Evolutionary conservation across 2,113 vertebrate genomes (phyloP).

Genomic region (Megaleporinus macrocephalus): DNA sequence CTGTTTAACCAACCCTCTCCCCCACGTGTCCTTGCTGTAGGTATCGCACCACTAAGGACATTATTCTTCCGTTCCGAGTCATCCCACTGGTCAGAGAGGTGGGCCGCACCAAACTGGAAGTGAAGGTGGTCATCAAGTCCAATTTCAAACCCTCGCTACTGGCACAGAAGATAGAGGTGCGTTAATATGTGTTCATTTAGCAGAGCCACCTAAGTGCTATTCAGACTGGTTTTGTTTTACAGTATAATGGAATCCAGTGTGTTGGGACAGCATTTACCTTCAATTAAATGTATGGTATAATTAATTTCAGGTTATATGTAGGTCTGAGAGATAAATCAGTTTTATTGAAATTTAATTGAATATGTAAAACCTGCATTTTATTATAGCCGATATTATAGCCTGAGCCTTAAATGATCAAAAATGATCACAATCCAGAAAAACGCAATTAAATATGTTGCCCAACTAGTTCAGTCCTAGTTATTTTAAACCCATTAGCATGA

Average conservation of each 20-base stretch:
- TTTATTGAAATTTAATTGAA: no score
- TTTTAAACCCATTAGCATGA: no score
- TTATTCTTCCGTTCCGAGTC: constrained; percentile 97
- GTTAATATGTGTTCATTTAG: neutral
- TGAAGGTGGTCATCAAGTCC: constrained; percentile 99
- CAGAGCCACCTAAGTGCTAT: neutral
- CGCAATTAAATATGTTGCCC: no score
- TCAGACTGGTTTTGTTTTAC: neutral
- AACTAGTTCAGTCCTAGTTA: no score
- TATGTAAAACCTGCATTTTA: no score
- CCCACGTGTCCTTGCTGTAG: constrained; percentile 67
- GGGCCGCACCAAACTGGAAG: constrained; percentile 96
- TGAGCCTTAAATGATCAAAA: no score
- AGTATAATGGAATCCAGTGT: neutral
- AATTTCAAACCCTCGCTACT: constrained; percentile 98
- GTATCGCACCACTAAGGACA: constrained; percentile 99
- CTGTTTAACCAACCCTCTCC: neutral
- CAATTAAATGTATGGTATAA: no score
- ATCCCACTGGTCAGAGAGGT: constrained; percentile 97
- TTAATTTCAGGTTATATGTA: no score
- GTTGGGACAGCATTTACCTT: neutral
- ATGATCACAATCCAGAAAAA: no score
- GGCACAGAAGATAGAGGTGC: constrained; percentile 99
- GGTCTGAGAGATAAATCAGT: no score
- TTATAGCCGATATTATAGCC: no score